phyloP scores from a whole-genome alignment of 2,797 vertebrate species.

The Threskiornis aethiopicus region DNA sequence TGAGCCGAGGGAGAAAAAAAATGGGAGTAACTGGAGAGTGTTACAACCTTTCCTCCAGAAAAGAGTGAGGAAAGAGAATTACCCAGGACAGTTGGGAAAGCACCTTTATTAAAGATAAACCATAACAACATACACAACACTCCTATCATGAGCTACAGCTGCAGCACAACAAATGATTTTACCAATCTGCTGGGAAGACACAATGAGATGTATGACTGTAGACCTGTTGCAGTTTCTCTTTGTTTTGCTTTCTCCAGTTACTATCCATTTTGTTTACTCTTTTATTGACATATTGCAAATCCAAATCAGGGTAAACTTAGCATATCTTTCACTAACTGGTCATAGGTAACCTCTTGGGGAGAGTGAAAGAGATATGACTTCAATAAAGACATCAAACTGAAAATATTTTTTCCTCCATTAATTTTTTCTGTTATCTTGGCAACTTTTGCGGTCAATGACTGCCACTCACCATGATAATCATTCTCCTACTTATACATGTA shows the following conservation, averaged over 20 bases:
- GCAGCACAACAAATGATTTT: background rate
- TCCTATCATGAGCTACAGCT: background rate
- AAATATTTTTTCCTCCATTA: background rate
- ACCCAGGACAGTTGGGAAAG: background rate
- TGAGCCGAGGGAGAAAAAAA: background rate
- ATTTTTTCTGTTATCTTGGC: background rate
- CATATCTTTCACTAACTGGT: background rate
- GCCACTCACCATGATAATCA: background rate
- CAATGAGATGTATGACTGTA: background rate
- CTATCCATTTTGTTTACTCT: background rate
- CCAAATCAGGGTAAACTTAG: background rate
- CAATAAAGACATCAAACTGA: background rate
- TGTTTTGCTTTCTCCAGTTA: background rate
- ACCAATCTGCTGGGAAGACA: background rate
- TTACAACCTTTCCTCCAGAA: background rate
- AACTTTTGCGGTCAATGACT: background rate
- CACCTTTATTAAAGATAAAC: background rate
- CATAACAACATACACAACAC: background rate
- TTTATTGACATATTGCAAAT: background rate
- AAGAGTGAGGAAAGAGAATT: background rate
- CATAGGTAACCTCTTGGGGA: background rate
- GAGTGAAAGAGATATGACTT: background rate
- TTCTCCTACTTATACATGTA: background rate
- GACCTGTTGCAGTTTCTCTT: background rate
- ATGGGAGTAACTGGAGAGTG: rapidly evolving